These are phyloP conservation scores for Sterrhoptilus dennistouni DNA, from an alignment of 2,113 vertebrate species.

Conservation along the genomic window DNA sequence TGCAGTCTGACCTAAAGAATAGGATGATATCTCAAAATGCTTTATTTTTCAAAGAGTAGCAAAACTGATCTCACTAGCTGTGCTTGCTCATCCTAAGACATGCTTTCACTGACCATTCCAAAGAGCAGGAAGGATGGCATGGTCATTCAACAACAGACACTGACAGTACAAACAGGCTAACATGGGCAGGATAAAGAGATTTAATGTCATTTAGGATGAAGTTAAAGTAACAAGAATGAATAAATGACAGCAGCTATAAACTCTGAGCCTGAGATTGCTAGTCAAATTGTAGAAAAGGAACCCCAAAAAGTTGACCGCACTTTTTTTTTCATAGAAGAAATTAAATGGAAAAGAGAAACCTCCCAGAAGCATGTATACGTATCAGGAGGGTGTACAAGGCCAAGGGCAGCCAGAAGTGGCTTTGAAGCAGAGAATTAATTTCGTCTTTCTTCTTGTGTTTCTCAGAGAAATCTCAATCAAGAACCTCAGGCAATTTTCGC, in stretches of 20 bases:
- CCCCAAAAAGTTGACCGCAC: neutral
- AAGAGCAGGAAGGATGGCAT: neutral
- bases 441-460: neutral
- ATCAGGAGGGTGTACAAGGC: neutral
- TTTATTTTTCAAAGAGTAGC: neutral
- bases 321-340: neutral
- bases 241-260: neutral
- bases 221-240: neutral
- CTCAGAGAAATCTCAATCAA: neutral
- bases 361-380: neutral
- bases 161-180: neutral
- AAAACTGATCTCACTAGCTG: neutral
- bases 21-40: neutral
- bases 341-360: neutral
- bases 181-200: neutral
- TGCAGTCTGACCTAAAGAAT: neutral
- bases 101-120: neutral
- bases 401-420: neutral
- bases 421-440: neutral
- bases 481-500: neutral
- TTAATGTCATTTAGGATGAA: neutral
- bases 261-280: neutral
- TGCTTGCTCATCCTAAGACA: neutral
- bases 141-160: neutral
- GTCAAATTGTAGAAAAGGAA: neutral